These are phyloP conservation scores for Erpetoichthys calabaricus DNA, from an alignment of 2,797 vertebrate species.

Conservation along the genomic window DNA sequence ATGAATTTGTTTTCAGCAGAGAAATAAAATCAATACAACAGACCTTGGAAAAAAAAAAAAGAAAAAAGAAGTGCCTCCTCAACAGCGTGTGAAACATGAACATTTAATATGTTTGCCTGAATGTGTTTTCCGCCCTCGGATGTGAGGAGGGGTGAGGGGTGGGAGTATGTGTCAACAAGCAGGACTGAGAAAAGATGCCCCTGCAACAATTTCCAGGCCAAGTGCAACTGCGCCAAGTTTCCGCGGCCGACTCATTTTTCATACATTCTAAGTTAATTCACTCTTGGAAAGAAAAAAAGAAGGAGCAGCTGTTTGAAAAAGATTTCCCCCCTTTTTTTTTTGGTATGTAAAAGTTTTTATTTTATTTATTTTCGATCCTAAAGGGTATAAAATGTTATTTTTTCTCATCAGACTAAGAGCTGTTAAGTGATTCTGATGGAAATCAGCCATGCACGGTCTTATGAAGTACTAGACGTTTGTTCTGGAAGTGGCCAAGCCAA, in stretches of 20 bases:
- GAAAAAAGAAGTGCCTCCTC: neutral
- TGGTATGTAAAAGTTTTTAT: no score
- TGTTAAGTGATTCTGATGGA: no score
- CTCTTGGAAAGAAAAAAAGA: neutral
- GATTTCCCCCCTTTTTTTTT: neutral
- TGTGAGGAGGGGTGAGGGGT: slow-evolving; percentile 16
- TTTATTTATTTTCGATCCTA: no score
- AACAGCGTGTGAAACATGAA: slow-evolving; percentile 34
- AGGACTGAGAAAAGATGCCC: neutral
- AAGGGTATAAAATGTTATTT: no score
- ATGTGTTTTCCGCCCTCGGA: slow-evolving; percentile 1
- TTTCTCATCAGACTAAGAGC: no score
- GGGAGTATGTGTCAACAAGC: neutral
- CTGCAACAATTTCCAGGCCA: neutral
- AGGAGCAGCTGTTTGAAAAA: neutral
- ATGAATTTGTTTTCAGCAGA: slow-evolving; percentile 30
- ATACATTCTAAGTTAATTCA: neutral
- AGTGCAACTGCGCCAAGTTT: neutral
- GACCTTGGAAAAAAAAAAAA: slow-evolving; percentile 19
- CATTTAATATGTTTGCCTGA: slow-evolving; percentile 34
- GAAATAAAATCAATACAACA: slow-evolving; percentile 41
- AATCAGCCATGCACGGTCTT: no score
- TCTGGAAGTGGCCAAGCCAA: no score
- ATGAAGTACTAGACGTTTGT: no score
- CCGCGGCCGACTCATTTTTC: neutral